Conservation (phyloP, 2,113 vertebrate genomes). For the Arizona elegans region DNA sequence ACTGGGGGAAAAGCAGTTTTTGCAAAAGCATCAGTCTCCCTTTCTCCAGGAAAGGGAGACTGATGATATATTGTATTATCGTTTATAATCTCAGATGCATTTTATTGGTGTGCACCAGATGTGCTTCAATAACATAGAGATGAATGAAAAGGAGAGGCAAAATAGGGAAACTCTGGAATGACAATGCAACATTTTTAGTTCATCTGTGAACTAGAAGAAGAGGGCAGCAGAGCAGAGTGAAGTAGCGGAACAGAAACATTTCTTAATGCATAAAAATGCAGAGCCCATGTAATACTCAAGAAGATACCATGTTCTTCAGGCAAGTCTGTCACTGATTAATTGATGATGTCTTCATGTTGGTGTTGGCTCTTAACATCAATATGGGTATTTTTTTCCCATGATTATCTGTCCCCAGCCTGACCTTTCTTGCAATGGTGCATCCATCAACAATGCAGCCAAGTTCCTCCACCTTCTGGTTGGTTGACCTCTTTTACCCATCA, state of each 20-base stretch:
- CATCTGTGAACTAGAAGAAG: not conserved
- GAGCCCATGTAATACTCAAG: not conserved
- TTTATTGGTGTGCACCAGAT: not conserved
- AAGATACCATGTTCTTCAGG: not conserved
- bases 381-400: not conserved
- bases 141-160: not conserved
- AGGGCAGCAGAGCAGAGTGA: not conserved
- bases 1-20: not conserved
- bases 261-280: not conserved
- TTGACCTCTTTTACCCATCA: not conserved
- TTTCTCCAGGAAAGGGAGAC: not conserved
- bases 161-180: not conserved
- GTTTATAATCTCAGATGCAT: not conserved
- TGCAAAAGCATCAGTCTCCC: not conserved
- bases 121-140: not conserved
- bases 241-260: not conserved
- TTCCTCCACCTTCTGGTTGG: not conserved
- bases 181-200: not conserved
- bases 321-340: not conserved
- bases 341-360: not conserved
- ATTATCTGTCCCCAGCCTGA: not conserved
- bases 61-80: not conserved
- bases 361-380: not conserved
- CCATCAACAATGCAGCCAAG: not conserved
- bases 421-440: not conserved